Evolutionary conservation across 1,140 invertebrate genomes (phyloP).

Genomic region (Heliconius eleuchia): DNA sequence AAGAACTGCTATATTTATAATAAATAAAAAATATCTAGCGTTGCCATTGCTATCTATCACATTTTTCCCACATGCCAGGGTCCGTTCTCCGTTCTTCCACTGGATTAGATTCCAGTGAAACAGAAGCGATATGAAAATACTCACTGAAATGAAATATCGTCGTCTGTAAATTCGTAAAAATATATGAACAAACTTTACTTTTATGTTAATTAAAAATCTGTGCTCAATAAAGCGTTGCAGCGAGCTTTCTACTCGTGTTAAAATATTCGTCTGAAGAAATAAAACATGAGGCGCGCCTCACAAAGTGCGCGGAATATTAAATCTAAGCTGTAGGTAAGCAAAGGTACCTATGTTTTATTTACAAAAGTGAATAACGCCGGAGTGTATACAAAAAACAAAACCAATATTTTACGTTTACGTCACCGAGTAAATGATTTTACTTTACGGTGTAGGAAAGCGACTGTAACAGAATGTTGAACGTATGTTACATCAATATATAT

Average conservation of each 20-base stretch:
- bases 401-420: slow-evolving; percentile 30
- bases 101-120: too few species aligned
- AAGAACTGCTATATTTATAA: too few species aligned
- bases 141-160: too few species aligned
- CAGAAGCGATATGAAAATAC: too few species aligned
- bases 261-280: slow-evolving; percentile 24
- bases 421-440: slow-evolving; percentile 22
- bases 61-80: too few species aligned
- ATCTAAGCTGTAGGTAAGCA: slow-evolving; percentile 32
- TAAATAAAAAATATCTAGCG: too few species aligned
- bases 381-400: slow-evolving; percentile 2
- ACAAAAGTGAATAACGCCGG: slow-evolving; percentile 26
- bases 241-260: slow-evolving; percentile 17
- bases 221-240: not conserved
- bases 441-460: not conserved
- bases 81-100: too few species aligned
- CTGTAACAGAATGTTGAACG: not conserved
- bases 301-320: slow-evolving; percentile 36
- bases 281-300: slow-evolving; percentile 32
- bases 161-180: too few species aligned
- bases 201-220: slow-evolving; percentile 7
- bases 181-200: not conserved
- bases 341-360: slow-evolving; percentile 27
- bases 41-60: too few species aligned
- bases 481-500: not conserved